Conservation (phyloP, 2,797 vertebrate genomes). For the Remorina albescens region DNA sequence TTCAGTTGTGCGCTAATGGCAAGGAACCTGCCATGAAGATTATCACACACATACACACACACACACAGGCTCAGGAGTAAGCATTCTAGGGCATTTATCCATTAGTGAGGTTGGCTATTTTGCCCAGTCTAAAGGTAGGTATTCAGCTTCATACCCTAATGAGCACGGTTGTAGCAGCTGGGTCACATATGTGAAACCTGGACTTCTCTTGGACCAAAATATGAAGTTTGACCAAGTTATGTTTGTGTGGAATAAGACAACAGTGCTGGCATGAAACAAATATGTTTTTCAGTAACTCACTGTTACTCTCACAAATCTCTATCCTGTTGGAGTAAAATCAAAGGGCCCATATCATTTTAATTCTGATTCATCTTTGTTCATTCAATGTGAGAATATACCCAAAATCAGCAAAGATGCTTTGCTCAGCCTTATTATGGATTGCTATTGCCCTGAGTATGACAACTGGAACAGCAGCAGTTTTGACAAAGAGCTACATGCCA, state of each 20-base stretch:
- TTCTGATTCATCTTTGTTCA: not conserved
- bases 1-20: constrained; percentile 76
- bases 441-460: not conserved
- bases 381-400: not conserved
- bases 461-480: not conserved
- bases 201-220: constrained; percentile 30
- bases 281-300: constrained; percentile 5
- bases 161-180: constrained; percentile 52
- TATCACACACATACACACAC: constrained; percentile 44
- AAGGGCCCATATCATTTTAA: not conserved
- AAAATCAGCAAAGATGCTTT: not conserved
- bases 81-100: constrained; percentile 74
- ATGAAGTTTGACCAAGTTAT: not conserved
- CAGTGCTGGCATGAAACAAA: constrained; percentile 6
- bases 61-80: constrained; percentile 58
- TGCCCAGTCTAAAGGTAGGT: constrained; percentile 66
- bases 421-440: not conserved
- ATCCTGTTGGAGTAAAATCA: not conserved
- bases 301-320: not conserved
- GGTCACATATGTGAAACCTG: constrained; percentile 41
- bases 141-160: constrained; percentile 67
- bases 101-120: constrained; percentile 72
- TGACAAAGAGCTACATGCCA: constrained; percentile 26
- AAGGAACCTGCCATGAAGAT: constrained; percentile 78
- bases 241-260: constrained; percentile 9